phyloP scores from a whole-genome alignment of 92 coral and sea anemone genomes.

The Galaxea fascicularis region DNA sequence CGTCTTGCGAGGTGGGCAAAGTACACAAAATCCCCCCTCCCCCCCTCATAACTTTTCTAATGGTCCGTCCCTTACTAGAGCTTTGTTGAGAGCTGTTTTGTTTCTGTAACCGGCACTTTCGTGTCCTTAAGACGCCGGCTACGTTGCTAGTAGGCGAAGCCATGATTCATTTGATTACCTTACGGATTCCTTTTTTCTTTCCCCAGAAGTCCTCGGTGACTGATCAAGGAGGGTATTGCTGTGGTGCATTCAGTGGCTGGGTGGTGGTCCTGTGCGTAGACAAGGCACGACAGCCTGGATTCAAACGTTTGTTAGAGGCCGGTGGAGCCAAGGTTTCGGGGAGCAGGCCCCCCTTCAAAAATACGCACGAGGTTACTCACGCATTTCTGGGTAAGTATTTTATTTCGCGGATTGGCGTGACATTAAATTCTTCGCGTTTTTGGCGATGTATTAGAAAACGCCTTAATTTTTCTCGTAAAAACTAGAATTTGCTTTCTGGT shows the following conservation, averaged over 20 bases:
- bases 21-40: too few species aligned
- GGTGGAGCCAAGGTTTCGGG: slow-evolving; percentile 95
- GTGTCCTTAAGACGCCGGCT: too few species aligned
- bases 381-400: slow-evolving; percentile 88
- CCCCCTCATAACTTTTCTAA: too few species aligned
- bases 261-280: slow-evolving; percentile 89
- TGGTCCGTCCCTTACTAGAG: too few species aligned
- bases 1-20: too few species aligned
- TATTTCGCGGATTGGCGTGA: background rate
- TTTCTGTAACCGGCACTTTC: too few species aligned
- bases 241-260: slow-evolving; percentile 96
- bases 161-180: too few species aligned
- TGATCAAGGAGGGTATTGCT: slow-evolving; percentile 11
- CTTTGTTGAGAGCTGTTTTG: too few species aligned
- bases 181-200: background rate
- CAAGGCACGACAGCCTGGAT: slow-evolving; percentile 82
- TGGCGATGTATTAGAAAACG: too few species aligned
- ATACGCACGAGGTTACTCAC: slow-evolving; percentile 76
- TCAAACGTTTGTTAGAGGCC: slow-evolving; percentile 86
- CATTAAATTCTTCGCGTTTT: background rate
- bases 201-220: slow-evolving; percentile 18
- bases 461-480: background rate
- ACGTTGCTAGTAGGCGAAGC: too few species aligned
- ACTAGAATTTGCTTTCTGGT: too few species aligned
- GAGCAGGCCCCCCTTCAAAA: slow-evolving; percentile 80